Evolutionary conservation across 2,888 invertebrate species (phyloP).

Genomic region (Linnaemya tessellans): DNA sequence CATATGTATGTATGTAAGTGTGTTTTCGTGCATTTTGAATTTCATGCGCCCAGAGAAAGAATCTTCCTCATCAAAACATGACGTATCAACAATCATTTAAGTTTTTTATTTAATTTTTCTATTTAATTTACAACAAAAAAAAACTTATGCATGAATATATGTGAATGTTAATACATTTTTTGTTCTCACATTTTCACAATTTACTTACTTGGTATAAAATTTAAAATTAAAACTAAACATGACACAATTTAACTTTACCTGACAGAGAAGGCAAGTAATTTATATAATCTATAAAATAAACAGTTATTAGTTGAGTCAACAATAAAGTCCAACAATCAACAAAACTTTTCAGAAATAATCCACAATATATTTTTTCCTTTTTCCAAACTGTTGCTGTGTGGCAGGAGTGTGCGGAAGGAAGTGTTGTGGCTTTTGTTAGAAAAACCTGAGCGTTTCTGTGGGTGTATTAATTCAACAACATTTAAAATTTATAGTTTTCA

Average conservation of each 20-base stretch:
- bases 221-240: slow-evolving; percentile 67
- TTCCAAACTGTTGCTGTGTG: background rate
- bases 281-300: slow-evolving; percentile 65
- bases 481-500: slow-evolving; percentile 72
- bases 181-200: slow-evolving; percentile 17
- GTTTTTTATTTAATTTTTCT: slow-evolving; percentile 15
- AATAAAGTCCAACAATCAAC: slow-evolving; percentile 61
- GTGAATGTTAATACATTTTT: slow-evolving; percentile 22
- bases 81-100: background rate
- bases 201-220: slow-evolving; percentile 46
- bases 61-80: background rate
- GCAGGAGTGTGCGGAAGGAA: background rate
- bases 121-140: slow-evolving; percentile 23
- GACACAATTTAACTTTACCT: slow-evolving; percentile 64
- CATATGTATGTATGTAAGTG: too few species aligned
- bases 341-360: slow-evolving; percentile 54
- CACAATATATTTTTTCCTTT: slow-evolving; percentile 16
- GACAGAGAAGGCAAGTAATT: slow-evolving; percentile 44
- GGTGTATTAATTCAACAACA: slow-evolving; percentile 45
- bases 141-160: background rate
- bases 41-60: background rate
- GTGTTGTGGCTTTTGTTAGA: slow-evolving; percentile 24
- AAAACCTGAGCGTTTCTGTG: background rate
- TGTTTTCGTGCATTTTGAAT: background rate
- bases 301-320: slow-evolving; percentile 70